Conservation (phyloP, 2,888 invertebrate genomes). For the Cosmia trapezina region DNA sequence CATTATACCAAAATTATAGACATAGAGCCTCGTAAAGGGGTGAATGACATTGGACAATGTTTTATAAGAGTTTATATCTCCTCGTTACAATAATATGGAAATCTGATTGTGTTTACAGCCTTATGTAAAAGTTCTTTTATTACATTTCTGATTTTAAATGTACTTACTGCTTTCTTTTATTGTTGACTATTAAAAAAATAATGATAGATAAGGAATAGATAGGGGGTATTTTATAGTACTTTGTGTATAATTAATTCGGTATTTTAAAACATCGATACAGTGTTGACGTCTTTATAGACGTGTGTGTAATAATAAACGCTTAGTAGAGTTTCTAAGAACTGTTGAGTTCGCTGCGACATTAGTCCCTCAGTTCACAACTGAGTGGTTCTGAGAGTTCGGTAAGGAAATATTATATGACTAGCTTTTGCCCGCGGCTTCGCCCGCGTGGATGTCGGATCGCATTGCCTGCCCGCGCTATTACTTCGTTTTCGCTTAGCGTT, state of each 20-base stretch:
- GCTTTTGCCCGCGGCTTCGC: too few species aligned
- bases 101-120: slow-evolving; percentile 76
- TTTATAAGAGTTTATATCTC: slow-evolving; percentile 66
- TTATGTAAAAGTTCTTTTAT: slow-evolving; percentile 74
- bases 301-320: slow-evolving; percentile 24
- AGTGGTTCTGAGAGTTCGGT: slow-evolving; percentile 12
- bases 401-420: slow-evolving; percentile 4
- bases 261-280: slow-evolving; percentile 53
- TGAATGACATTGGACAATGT: slow-evolving; percentile 78
- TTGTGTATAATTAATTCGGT: slow-evolving; percentile 57
- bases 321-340: background rate
- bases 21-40: slow-evolving; percentile 66
- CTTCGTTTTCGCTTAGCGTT: too few species aligned
- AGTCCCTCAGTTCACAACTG: background rate
- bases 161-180: slow-evolving; percentile 69
- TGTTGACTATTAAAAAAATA: slow-evolving; percentile 72
- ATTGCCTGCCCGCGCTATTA: too few species aligned
- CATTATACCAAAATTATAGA: slow-evolving; percentile 70
- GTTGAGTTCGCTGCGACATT: background rate
- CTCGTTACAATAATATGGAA: slow-evolving; percentile 75
- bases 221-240: slow-evolving; percentile 42
- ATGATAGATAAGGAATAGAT: slow-evolving; percentile 72
- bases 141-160: slow-evolving; percentile 69
- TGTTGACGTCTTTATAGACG: slow-evolving; percentile 46
- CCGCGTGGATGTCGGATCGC: too few species aligned